Conservation (phyloP, 37 sponge, comb jelly and placozoan species). For the Chondrosia reniformis region DNA sequence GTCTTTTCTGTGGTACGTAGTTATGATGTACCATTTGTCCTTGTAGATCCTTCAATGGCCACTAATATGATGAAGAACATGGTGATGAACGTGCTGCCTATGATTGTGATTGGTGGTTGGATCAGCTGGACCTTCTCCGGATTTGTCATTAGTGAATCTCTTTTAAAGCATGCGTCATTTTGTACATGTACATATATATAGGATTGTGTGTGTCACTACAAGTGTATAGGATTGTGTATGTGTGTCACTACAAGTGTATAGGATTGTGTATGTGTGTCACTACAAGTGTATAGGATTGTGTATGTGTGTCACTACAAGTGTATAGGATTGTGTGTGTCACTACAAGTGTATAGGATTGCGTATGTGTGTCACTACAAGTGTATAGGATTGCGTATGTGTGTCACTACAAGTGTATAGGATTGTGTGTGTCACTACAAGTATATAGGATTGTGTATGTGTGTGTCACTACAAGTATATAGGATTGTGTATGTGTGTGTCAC, state of each 20-base stretch:
- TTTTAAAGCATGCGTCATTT: not conserved
- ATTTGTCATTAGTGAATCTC: constrained; percentile 79
- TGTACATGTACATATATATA: not conserved
- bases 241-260: too few species aligned
- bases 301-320: constrained; percentile 6
- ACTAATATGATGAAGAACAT: constrained; percentile 98
- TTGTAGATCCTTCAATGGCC: constrained; percentile 87
- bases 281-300: too few species aligned
- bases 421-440: too few species aligned
- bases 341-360: constrained; percentile 14
- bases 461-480: constrained; percentile 12
- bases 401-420: too few species aligned
- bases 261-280: too few species aligned
- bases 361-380: constrained; percentile 9
- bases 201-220: not conserved
- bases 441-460: not conserved
- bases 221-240: constrained; percentile 15
- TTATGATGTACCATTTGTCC: too few species aligned
- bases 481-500: constrained; percentile 14
- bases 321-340: not conserved
- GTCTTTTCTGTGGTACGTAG: too few species aligned
- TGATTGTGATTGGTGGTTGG: constrained; percentile 98
- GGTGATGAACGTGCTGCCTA: constrained; percentile 91
- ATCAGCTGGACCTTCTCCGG: constrained; percentile 98
- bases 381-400: constrained; percentile 14